Evolutionary conservation across 30 jellyfish, hydroid and myxozoan species (phyloP), one percentile per base, ranked within the genome.

Genomic region (Cassiopea xamachana): DNA sequence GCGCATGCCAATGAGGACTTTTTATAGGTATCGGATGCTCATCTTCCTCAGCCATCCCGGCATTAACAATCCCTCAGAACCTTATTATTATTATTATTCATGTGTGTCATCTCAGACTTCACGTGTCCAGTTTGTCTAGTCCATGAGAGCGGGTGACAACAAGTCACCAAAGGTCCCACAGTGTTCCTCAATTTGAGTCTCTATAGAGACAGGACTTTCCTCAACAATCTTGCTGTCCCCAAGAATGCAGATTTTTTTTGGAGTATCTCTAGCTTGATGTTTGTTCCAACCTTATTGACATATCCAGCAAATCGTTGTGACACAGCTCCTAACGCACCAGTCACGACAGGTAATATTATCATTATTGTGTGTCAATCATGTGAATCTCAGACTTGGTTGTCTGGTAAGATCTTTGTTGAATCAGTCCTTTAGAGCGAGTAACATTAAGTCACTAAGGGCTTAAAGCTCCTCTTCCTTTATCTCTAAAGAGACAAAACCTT

Each of bases 141-240:
- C 64, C 64, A 51, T 51, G 64, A 4, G 64, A 51, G 64, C 64
- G 64, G 64, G 64, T 51, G 64, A 2, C 64, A 51, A 51, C 64
- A 51, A 51, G 64, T 51, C 64, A 51, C 64, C 64, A 51, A 51
- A 51, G 64, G 64, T 51, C 64, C 64, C 64, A 51, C 64, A 9
- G 64, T 51, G 64, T 4, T 51, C 64, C 9, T 51, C 64, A 51
- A 9, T 51, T 2, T 51, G 64, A 2, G 64, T 51, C 64, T 51
- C 64, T 51, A 51, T 2, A 6, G 76, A 67, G 76, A 67, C 69
- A 60, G 50, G 69, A 75, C 60, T 60, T 75, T 75, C 46, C 82
- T 16, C 58, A 73, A 19, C 59, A 73, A 15, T 44, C 82, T 73
- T 73, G 82, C 82, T 1, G 82, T 19, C 46, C 82, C 61, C n/a